Percentiles rank a stretch among this genome's conserved stretches.
Conservation (phyloP, 2,888 invertebrate species). For the Leucania comma region DNA sequence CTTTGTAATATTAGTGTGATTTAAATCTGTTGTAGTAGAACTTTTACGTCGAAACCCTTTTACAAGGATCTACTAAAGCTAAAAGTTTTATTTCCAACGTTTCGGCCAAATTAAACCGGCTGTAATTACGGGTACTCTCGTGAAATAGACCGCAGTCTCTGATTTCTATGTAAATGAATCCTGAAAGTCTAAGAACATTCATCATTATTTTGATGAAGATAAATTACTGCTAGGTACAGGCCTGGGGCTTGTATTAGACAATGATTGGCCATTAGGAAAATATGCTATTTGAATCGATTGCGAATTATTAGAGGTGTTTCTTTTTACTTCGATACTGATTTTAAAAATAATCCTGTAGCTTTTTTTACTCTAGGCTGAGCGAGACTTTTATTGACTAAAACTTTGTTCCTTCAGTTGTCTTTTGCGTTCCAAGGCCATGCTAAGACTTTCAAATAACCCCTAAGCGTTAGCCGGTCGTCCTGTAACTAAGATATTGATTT, state of each 20-base stretch:
- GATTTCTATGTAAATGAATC: slow-evolving; percentile 8
- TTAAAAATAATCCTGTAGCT: neutral
- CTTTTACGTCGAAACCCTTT: neutral
- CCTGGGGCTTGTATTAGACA: neutral
- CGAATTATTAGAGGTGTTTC: neutral
- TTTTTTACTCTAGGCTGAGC: too few relatives aligned
- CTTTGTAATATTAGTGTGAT: too few relatives aligned
- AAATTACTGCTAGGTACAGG: neutral
- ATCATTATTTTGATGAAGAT: slow-evolving; percentile 10
- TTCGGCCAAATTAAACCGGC: slow-evolving; percentile 9
- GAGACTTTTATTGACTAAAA: too few relatives aligned
- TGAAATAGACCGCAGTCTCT: slow-evolving; percentile 7
- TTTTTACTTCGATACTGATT: too few relatives aligned
- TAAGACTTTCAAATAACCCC: too few relatives aligned
- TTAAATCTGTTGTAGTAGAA: neutral
- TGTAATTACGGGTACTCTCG: slow-evolving; percentile 12
- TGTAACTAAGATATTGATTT: too few relatives aligned
- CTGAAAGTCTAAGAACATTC: neutral
- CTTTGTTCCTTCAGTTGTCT: too few relatives aligned
- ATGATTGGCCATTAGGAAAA: neutral
- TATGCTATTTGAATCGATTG: neutral
- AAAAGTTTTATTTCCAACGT: slow-evolving; percentile 1
- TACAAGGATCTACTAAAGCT: neutral
- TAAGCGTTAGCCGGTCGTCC: too few relatives aligned
- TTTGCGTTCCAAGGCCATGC: too few relatives aligned